Evolutionary conservation across 2,888 invertebrate genomes (phyloP), one percentile per base, ranked within the genome.

Genomic region (Aricia artaxerxes): DNA sequence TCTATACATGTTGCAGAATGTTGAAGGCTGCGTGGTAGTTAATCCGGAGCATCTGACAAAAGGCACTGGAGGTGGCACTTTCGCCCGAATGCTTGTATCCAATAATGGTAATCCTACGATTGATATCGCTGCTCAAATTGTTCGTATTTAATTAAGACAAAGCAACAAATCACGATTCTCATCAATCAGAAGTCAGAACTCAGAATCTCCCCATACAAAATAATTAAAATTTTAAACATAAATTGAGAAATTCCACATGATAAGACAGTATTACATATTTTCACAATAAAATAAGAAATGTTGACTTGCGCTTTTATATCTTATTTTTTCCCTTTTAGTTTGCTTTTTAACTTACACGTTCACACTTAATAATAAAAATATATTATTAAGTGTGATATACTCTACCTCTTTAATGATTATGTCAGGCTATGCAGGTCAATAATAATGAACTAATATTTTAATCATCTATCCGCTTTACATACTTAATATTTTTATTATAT

Each of bases 1-100:
- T 61, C 16, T 76, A 44, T 61, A 38, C 40, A 24, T 81, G 82
- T 84, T 95, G 16, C 94, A 98, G 97, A 95, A 97, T 83, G 95
- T 98, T 35, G 95, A 96, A 84, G 97, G 96, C 1, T 97, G 97
- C 84, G 92, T 98, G 53, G 97, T 97, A 13, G 93, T 99, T 35
- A 99, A 99, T 93, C 98, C 99, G 0, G 98, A 98, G 84, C 96
- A 97, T 80, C 88, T 98, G 79, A 95, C 96, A 0, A 98, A 98
- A 88, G 97, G 97, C 53, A 90, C 94, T 13, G 95, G 95, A 44
- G 97, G 97, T 4, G 98, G 98, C 75, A 97, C 97, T 0, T 98
- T 97, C 92, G 97, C 97, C 0, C 95, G 97, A 44, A 88, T 98
- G 1, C 93, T 96, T 79, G 88, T 98, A 31, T 87, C 92, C 89